Percentiles rank a stretch among this genome's conserved stretches.
Conservation (phyloP, 2,113 vertebrate species). For the Helogale parvula region DNA sequence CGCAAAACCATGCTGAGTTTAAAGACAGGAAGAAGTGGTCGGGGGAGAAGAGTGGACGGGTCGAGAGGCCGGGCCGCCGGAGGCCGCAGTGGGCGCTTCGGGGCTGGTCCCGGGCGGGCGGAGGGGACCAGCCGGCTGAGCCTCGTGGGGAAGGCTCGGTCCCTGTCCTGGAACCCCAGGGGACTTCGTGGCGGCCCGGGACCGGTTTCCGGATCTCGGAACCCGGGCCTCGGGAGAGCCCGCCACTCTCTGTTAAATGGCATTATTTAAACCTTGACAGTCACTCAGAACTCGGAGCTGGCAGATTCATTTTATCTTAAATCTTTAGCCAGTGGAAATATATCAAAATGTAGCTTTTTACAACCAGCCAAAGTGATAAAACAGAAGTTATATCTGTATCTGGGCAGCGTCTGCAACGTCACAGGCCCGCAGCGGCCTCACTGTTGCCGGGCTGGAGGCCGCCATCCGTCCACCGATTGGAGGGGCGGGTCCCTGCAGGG, state of each 20-base stretch:
- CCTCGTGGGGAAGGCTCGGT: background rate
- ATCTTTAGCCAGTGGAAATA: background rate
- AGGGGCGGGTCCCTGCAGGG: fast-evolving
- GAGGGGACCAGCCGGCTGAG: background rate
- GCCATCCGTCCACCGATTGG: fast-evolving
- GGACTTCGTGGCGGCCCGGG: fast-evolving
- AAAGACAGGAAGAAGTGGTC: fast-evolving
- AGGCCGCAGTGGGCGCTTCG: fast-evolving
- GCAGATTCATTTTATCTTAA: background rate
- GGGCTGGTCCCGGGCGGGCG: fast-evolving
- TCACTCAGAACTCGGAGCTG: background rate
- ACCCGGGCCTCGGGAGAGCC: fast-evolving
- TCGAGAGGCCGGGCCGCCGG: fast-evolving
- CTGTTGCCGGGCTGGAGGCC: fast-evolving
- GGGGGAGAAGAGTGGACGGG: fast-evolving
- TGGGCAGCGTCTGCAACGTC: fast-evolving
- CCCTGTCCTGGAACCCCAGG: fast-evolving
- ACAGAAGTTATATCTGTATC: background rate
- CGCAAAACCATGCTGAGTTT: background rate
- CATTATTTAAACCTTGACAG: background rate
- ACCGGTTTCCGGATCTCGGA: fast-evolving
- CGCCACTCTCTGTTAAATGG: background rate
- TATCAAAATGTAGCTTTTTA: background rate
- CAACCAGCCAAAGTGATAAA: background rate
- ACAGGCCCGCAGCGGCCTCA: fast-evolving